Evolutionary conservation across 1,140 invertebrate species (phyloP).

Genomic region (Cydia strobilella): DNA sequence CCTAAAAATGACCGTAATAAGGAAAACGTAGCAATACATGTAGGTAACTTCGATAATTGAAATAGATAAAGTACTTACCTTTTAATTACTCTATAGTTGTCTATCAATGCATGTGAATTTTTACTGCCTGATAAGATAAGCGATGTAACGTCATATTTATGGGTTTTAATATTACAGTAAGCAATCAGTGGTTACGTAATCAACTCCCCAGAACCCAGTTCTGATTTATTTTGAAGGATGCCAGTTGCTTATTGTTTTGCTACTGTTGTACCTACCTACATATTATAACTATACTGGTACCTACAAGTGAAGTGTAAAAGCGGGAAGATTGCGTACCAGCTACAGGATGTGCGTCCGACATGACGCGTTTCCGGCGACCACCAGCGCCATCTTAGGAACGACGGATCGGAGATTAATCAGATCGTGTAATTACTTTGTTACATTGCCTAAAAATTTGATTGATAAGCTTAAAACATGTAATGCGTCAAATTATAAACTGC

Average conservation of each 20-base stretch:
- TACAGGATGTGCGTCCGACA: conserved; percentile 69
- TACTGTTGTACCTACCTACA: conserved; percentile 31
- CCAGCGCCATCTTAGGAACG: conserved; percentile 56
- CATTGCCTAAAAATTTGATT: neutral
- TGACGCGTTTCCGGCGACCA: conserved; percentile 66
- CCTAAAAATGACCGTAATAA: neutral
- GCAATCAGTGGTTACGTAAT: conserved; percentile 65
- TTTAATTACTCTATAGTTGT: conserved; percentile 15
- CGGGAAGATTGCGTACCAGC: conserved; percentile 62
- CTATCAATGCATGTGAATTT: conserved; percentile 2
- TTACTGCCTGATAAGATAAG: neutral
- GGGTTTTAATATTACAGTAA: conserved; percentile 42
- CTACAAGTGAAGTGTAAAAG: conserved; percentile 53
- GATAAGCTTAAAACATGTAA: conserved; percentile 29
- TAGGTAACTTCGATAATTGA: conserved; percentile 4
- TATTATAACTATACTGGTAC: conserved; percentile 24
- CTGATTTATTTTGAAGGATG: conserved; percentile 59
- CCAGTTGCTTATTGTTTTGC: conserved; percentile 49
- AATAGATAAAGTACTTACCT: neutral
- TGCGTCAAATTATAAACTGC: neutral
- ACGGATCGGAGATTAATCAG: conserved; percentile 18
- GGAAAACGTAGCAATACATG: conserved; percentile 3
- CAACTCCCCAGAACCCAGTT: conserved; percentile 55
- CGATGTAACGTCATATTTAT: conserved; percentile 19
- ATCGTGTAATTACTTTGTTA: conserved; percentile 41